These are phyloP conservation scores for Spodoptera exigua DNA, from an alignment of 2,888 invertebrate species.

Conservation along the genomic window DNA sequence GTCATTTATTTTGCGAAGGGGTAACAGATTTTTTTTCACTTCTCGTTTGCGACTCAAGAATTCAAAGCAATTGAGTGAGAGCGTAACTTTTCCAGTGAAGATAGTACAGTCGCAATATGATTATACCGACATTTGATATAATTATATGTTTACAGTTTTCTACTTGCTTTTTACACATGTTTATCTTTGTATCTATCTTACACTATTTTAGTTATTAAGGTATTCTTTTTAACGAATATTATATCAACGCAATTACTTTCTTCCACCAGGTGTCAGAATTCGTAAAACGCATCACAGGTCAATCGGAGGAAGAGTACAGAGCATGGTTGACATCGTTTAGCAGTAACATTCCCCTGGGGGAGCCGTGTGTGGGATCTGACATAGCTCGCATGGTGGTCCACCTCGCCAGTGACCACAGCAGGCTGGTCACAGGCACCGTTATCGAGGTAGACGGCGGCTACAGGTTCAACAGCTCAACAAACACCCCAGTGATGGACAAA, in stretches of 20 bases:
- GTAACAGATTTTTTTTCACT: no score
- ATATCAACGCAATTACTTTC: neutral
- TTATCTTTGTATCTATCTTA: no score
- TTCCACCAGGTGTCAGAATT: conserved; percentile 53
- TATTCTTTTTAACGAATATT: conserved; percentile 89
- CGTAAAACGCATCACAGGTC: conserved; percentile 47
- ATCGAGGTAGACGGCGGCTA: conserved; percentile 61
- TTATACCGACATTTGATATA: no score
- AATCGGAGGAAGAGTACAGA: conserved; percentile 51
- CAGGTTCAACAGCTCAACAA: conserved; percentile 20
- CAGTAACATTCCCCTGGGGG: conserved; percentile 54
- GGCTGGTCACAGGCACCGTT: conserved; percentile 93
- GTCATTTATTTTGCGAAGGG: no score
- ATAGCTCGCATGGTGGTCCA: conserved; percentile 95
- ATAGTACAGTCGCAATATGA: no score
- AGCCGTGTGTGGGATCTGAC: conserved; percentile 84
- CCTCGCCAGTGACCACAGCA: conserved; percentile 94
- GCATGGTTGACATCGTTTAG: conserved; percentile 41
- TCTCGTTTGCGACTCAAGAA: no score
- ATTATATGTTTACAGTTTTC: no score
- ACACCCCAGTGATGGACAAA: no score
- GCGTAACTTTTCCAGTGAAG: no score
- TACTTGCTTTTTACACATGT: no score
- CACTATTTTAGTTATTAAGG: conserved; percentile 64
- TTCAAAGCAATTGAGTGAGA: no score